Evolutionary conservation across 1,140 invertebrate species (phyloP), one percentile per base, ranked within the genome.

Genomic region (Drosophila willistoni): DNA sequence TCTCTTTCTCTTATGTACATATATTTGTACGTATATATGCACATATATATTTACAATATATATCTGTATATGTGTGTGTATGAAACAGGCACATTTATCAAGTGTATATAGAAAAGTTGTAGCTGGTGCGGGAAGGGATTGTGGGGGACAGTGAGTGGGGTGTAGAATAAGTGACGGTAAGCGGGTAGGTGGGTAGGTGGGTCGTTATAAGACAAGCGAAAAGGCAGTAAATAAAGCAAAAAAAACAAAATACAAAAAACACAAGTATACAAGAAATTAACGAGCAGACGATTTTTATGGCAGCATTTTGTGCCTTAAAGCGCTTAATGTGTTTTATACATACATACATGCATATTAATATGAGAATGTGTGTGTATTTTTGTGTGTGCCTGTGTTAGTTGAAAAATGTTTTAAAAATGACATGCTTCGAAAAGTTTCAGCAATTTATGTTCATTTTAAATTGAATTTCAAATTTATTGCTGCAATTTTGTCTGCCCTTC

Each of bases 401-500:
- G 87, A 90, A 90, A 87, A 90, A 90, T 90, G 83, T 90, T 87
- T 90, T 90, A 90, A 90, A 90, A 90, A 90, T 90, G 85, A 90
- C 85, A 90, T 89, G 84, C 90, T 91, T 86, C 89, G 84, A 91
- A 51, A 91, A 91, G 84, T 91, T 91, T 77, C 87, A 90, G 84
- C 89, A 91, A 91, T 91, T 91, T 91, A 91, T 91, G 89, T 91
- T 91, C 89, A 89, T 91, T 91, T 91, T 91, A 91, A 91, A 91
- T 91, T 91, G 89, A 91, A 91, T 91, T 91, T 89, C 79, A 89
- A 91, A 91, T 91, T 91, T 91, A 91, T 91, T 85, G 83, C 89
- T 64, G 84, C 81, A 91, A 91, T 91, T 91, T 91, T 79, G 81
- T 85, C 73, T 70, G 74, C 69, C 44, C 44, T 51, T 51, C 9